Evolutionary conservation across 2,888 invertebrate species (phyloP), one percentile per base, ranked within the genome.

Genomic region (Zele albiditarsus): DNA sequence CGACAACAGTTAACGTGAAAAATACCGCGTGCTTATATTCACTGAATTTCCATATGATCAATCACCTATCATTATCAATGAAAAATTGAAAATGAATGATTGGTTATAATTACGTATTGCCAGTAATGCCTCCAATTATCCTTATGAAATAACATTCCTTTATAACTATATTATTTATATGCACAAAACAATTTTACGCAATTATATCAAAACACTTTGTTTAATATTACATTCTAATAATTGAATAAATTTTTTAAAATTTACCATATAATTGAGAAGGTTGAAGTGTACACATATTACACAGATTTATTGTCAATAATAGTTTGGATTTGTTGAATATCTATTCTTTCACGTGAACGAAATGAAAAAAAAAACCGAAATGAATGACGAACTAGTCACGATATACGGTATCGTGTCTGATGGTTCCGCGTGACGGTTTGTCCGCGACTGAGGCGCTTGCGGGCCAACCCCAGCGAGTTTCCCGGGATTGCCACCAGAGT

Each of bases 391-490:
- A 76, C 58, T 42, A 75, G 65, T 58, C 80, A 74, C 79, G 82
- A 78, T 79, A 80, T 74, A 73, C 70, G 78, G 78, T 74, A 78
- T 70, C 71, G 74, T 77, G 38, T 53, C 20, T 53, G 67, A 33
- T 80, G 82, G 78, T 84, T 79, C 80, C 83, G 84, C 84, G 84
- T 84, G 82, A 82, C 83, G 84, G 84, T 81, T 83, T 81, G 82
- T 83, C 81, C 84, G 85, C 88, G 83, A 88, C 87, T 88, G 86
- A 85, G 20, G 84, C 82, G 83, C 84, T 83, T 76, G 82, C 81
- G 82, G 82, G 80, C 84, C 84, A 83, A 84, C 85, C 86, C 84
- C 83, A 79, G 78, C 74, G 81, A 82, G 86, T 84, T 87, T 87
- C 85, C 80, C 79, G 73, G 78, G 81, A 80, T 77, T 79, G 78